These are phyloP conservation scores for Phyllotis vaccarum DNA, from an alignment of 2,797 vertebrate species.

Conservation along the genomic window DNA sequence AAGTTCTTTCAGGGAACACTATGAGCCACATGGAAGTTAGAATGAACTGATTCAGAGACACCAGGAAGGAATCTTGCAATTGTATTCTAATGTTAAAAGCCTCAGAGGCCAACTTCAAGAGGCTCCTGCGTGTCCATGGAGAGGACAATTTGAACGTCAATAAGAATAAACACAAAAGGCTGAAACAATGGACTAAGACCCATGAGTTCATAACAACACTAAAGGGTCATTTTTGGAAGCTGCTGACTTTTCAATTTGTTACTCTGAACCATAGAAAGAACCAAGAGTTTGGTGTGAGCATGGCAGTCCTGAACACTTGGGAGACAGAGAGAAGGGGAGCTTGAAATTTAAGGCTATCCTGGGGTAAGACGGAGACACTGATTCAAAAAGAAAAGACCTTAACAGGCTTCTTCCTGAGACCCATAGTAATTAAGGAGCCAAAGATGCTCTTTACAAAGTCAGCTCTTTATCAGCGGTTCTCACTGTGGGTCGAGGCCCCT, in stretches of 20 bases:
- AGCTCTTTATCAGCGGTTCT: neutral
- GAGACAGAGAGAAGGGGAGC: neutral
- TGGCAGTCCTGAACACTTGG: neutral
- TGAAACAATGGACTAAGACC: neutral
- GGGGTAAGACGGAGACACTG: neutral
- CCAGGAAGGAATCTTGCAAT: neutral
- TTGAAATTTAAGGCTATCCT: neutral
- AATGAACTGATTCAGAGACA: neutral
- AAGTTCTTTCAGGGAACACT: neutral
- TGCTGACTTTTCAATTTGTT: neutral
- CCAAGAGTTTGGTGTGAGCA: neutral
- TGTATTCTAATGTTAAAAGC: neutral
- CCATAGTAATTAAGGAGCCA: neutral
- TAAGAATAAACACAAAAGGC: neutral
- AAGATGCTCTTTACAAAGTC: neutral
- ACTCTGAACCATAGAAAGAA: constrained; percentile 2
- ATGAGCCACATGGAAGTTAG: neutral
- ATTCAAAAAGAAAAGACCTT: neutral
- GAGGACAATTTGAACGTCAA: neutral
- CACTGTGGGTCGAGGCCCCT: neutral
- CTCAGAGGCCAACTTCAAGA: neutral
- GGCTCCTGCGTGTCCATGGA: neutral
- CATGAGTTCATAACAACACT: neutral
- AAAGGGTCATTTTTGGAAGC: neutral
- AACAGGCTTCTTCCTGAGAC: neutral